Evolutionary conservation across 2,888 invertebrate species (phyloP).

Genomic region (Ormyrus labotus): DNA sequence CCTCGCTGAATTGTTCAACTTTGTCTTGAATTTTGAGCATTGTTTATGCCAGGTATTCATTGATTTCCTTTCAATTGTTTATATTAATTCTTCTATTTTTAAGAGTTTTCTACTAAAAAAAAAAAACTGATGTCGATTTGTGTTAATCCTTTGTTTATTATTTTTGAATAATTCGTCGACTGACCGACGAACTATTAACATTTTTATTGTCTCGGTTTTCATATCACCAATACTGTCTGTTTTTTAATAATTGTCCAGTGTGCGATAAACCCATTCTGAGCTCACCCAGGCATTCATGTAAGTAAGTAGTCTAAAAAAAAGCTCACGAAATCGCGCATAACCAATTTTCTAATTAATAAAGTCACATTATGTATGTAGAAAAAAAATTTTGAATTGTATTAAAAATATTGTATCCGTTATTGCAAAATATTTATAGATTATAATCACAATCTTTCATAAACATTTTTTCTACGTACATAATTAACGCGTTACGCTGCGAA

Average conservation of each 20-base stretch:
- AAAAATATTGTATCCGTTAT: neutral
- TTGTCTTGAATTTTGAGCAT: too few species aligned
- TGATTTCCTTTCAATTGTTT: neutral
- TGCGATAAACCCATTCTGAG: slow-evolving; percentile 74
- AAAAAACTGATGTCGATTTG: neutral
- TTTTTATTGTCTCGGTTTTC: slow-evolving; percentile 22
- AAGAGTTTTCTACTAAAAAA: too few species aligned
- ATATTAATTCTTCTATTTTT: too few species aligned
- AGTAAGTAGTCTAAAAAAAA: slow-evolving; percentile 62
- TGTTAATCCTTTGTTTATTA: slow-evolving; percentile 6
- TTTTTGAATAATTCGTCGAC: slow-evolving; percentile 9
- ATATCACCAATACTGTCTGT: slow-evolving; percentile 1
- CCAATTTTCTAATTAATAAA: neutral
- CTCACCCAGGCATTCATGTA: slow-evolving; percentile 71
- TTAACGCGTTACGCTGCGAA: neutral
- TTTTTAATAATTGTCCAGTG: slow-evolving; percentile 68
- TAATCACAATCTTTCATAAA: neutral
- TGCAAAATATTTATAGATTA: neutral
- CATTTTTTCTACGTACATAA: slow-evolving; percentile 7
- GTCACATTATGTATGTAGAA: neutral
- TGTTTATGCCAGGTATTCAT: too few species aligned
- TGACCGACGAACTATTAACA: slow-evolving; percentile 1
- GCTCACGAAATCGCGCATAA: neutral
- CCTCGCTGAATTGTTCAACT: too few species aligned
- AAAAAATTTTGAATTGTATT: neutral